Conservation (phyloP, 2,113 vertebrate species). For the Opisthocomus hoazin region DNA sequence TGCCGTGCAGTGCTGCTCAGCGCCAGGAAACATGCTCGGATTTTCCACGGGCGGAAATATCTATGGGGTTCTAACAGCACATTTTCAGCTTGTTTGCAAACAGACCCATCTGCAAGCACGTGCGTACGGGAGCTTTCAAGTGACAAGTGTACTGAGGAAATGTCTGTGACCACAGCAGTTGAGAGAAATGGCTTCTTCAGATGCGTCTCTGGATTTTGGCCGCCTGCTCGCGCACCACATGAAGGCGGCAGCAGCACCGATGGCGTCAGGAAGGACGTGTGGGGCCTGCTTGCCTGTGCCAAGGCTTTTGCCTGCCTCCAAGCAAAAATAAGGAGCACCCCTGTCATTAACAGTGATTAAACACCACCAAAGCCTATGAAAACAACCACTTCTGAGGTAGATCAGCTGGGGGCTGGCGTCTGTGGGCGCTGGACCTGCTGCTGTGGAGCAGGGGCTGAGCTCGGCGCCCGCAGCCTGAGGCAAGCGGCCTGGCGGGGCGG, state of each 20-base stretch:
- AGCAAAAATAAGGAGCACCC: neutral
- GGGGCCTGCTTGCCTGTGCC: neutral
- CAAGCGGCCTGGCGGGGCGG: accelerated
- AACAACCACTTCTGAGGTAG: neutral
- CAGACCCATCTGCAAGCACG: accelerated
- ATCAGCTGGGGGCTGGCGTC: accelerated
- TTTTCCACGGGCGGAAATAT: neutral
- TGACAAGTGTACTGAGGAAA: neutral
- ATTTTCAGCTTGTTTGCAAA: neutral
- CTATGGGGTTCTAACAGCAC: neutral
- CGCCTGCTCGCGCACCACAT: accelerated
- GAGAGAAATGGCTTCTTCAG: neutral
- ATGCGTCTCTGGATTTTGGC: neutral
- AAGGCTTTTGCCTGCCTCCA: neutral
- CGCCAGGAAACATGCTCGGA: accelerated
- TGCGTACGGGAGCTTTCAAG: neutral
- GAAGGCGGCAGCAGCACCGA: neutral
- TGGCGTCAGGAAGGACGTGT: neutral
- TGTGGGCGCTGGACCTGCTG: accelerated
- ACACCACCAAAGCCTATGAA: neutral
- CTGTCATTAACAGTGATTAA: neutral
- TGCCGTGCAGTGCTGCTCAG: accelerated
- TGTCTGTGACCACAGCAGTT: neutral
- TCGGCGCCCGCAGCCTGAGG: accelerated
- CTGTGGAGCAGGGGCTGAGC: neutral